Conservation (phyloP, 2,888 invertebrate species). For the Rhingia campestris region DNA sequence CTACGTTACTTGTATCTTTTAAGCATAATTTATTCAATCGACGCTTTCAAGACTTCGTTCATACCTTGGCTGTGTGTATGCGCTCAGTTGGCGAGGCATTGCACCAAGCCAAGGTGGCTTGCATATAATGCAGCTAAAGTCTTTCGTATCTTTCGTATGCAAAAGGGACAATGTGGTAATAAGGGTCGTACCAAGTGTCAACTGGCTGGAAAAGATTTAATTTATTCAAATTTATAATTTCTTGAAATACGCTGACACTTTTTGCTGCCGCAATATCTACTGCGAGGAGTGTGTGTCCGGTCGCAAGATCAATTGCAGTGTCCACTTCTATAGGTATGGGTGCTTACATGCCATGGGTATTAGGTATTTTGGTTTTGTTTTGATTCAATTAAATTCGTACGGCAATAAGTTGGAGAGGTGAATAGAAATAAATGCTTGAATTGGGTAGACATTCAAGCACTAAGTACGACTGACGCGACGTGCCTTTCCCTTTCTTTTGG, state of each 20-base stretch:
- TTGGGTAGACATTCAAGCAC: conserved; percentile 32
- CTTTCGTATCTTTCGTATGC: conserved; percentile 56
- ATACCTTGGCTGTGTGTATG: background rate
- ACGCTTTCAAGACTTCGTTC: conserved; percentile 46
- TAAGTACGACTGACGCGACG: too few relatives aligned
- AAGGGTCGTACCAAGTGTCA: conserved; percentile 71
- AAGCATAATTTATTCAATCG: conserved; percentile 72
- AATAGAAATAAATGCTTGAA: conserved; percentile 49
- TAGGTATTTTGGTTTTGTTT: conserved; percentile 41
- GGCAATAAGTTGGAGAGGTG: conserved; percentile 30
- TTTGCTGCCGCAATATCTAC: conserved; percentile 32
- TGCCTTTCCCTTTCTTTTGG: conserved; percentile 66
- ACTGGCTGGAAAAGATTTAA: conserved; percentile 61
- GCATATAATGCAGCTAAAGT: conserved; percentile 9
- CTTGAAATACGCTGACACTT: conserved; percentile 67
- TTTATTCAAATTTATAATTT: conserved; percentile 74
- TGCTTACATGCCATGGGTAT: too few relatives aligned
- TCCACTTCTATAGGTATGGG: conserved; percentile 37
- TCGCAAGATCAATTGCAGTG: conserved; percentile 8
- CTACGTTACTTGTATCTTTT: conserved; percentile 46
- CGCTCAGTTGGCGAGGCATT: background rate
- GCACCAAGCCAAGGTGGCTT: conserved; percentile 15
- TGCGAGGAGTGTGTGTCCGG: conserved; percentile 2
- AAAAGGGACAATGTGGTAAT: conserved; percentile 74
- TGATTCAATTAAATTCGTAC: conserved; percentile 66